These are phyloP conservation scores for Epiblema foenella DNA, from an alignment of 2,888 invertebrate species.

Conservation along the genomic window DNA sequence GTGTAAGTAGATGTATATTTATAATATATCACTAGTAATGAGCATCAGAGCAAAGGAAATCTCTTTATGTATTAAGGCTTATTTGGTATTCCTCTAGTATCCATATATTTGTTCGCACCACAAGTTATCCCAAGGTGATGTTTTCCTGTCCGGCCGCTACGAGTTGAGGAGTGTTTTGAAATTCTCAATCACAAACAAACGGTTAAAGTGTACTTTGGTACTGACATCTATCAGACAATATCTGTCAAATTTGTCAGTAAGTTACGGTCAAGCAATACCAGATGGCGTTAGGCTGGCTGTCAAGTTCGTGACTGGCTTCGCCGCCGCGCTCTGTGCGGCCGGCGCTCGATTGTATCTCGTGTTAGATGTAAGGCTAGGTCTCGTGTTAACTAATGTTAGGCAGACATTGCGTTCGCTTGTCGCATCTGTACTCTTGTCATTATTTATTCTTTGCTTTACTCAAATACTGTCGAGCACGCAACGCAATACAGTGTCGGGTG, in stretches of 20 bases:
- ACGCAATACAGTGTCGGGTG: constrained; percentile 27
- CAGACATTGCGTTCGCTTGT: constrained; percentile 78
- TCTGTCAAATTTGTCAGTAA: constrained; percentile 7
- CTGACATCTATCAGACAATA: constrained; percentile 10
- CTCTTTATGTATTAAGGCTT: constrained; percentile 56
- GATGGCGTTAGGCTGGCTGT: constrained; percentile 10
- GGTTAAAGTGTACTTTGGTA: not conserved
- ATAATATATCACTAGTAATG: constrained; percentile 39
- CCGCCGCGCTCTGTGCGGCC: constrained; percentile 47
- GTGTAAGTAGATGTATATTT: constrained; percentile 41
- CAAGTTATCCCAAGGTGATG: constrained; percentile 62
- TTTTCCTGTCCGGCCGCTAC: constrained; percentile 54
- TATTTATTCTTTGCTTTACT: constrained; percentile 63
- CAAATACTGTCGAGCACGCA: constrained; percentile 48
- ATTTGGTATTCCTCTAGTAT: constrained; percentile 59
- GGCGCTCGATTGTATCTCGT: constrained; percentile 66
- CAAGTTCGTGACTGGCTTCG: not conserved
- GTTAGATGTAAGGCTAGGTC: constrained; percentile 77
- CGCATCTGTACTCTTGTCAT: constrained; percentile 63
- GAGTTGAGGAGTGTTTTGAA: constrained; percentile 48
- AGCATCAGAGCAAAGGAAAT: constrained; percentile 27
- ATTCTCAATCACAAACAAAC: not conserved
- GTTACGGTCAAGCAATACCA: not conserved
- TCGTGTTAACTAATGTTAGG: constrained; percentile 82
- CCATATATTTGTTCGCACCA: constrained; percentile 63